These are phyloP conservation scores for Prunella strophiata DNA, from an alignment of 2,797 vertebrate species.

Conservation along the genomic window DNA sequence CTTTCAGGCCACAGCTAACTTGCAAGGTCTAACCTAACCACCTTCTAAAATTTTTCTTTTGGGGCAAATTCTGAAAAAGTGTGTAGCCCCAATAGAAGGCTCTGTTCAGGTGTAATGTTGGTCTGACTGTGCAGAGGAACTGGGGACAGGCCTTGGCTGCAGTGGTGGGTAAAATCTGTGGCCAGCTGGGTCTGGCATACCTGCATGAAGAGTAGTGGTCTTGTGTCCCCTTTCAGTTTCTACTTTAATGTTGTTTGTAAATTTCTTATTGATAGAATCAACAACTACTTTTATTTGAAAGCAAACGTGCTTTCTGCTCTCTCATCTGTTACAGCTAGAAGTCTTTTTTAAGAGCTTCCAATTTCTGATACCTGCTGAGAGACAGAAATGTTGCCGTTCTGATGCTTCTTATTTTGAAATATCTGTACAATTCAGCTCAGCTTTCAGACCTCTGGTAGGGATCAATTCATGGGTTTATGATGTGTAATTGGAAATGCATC, in stretches of 20 bases:
- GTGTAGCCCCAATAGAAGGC: not conserved
- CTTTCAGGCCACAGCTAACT: not conserved
- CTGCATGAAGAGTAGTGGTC: not conserved
- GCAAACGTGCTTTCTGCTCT: not conserved
- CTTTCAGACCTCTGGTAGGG: not conserved
- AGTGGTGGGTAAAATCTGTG: not conserved
- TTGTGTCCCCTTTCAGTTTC: not conserved
- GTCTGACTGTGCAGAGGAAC: not conserved
- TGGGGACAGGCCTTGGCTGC: not conserved
- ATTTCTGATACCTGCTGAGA: not conserved
- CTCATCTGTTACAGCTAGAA: not conserved
- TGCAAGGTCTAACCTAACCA: not conserved
- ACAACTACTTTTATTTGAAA: not conserved
- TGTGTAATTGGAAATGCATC: not conserved
- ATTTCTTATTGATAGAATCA: not conserved
- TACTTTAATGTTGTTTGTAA: not conserved
- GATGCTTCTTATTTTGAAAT: not conserved
- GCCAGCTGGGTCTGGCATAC: not conserved
- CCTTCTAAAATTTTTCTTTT: not conserved
- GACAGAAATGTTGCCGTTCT: not conserved
- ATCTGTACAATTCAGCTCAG: not conserved
- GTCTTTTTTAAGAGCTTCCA: not conserved
- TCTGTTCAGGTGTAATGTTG: not conserved
- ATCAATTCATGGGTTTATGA: not conserved
- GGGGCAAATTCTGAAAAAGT: not conserved